Evolutionary conservation across 2,888 invertebrate genomes (phyloP), one percentile per base, ranked within the genome.

Genomic region (Agonopterix alstromeriana): DNA sequence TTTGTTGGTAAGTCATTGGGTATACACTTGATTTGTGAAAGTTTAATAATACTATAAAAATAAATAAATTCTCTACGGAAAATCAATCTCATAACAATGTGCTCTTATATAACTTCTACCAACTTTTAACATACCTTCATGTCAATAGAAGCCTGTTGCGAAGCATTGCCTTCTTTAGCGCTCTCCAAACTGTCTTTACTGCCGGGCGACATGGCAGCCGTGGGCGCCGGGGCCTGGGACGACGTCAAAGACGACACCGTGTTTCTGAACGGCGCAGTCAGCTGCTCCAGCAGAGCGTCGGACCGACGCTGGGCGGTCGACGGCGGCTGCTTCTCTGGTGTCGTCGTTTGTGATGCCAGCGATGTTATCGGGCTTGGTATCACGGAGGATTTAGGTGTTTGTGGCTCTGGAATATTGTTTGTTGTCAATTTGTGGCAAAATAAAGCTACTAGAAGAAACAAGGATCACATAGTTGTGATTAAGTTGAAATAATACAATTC

Each of bases 221-320:
- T 52, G 7, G 67, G 53, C 2, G 78, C 67, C 38, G 65, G 67
- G 10, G 65, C 52, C 36, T 71, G 74, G 5, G 73, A 58, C 42
- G 77, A 60, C 49, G 67, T 58, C 54, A 77, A 41, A 1, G 82
- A 68, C 1, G 78, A 53, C 48, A 80, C 68, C 0, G 78, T 77
- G 58, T 79, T 86, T 53, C 78, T 68, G 51, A 89, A 59, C 0
- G 89, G 87, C 56, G 77, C 65, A 0, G 89, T 89, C 53, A 89
- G 69, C 48, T 87, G 85, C 59, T 89, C 89, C 10, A 88, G 60
- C 43, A 89, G 56, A 0, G 84, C 84, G 49, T 89, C 89, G 0
- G 88, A 87, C 5, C 89, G 81, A 0, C 89, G 71, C 57, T 87
- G 86, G 2, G 86, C 81, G 41, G 61, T 79, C 0, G 82, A 73